These are phyloP conservation scores for Cricetomys ansorgei DNA, from an alignment of 2,113 vertebrate genomes.

Conservation along the genomic window DNA sequence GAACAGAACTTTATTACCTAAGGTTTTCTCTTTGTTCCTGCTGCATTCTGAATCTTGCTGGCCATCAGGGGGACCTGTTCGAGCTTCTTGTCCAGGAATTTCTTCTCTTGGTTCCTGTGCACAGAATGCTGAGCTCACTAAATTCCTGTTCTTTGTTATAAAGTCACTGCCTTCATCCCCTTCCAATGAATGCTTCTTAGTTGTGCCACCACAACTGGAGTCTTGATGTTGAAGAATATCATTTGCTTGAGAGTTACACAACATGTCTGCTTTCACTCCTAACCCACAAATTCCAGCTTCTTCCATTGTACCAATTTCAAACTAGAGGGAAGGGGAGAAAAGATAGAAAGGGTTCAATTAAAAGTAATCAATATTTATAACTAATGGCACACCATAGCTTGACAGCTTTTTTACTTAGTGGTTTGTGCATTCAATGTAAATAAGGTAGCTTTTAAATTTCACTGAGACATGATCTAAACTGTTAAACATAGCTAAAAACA, in stretches of 20 bases:
- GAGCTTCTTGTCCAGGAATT: constrained; percentile 92
- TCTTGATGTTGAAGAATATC: constrained; percentile 85
- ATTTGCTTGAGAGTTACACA: constrained; percentile 80
- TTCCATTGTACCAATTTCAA: constrained; percentile 88
- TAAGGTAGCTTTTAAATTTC: constrained; percentile 44
- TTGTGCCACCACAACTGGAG: constrained; percentile 82
- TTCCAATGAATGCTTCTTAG: constrained; percentile 14
- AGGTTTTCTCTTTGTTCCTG: constrained; percentile 91
- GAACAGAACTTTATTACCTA: constrained; percentile 87
- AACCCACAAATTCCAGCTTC: constrained; percentile 86
- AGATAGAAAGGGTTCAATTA: constrained; percentile 5
- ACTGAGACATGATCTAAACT: constrained; percentile 7
- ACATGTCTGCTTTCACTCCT: constrained; percentile 86
- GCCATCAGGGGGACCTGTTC: constrained; percentile 91
- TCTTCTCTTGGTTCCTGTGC: constrained; percentile 90
- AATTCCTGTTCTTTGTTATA: constrained; percentile 83
- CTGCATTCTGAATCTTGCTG: constrained; percentile 91
- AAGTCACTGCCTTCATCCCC: constrained; percentile 75
- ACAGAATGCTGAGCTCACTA: constrained; percentile 83
- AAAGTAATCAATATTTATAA: constrained; percentile 33
- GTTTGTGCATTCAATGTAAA: constrained; percentile 28
- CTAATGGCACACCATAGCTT: not conserved
- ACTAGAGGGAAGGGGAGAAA: constrained; percentile 77
- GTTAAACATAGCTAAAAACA: too few species aligned
- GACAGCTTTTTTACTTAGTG: constrained; percentile 35